phyloP scores from a whole-genome alignment of 1,140 invertebrate species.

The Drosophila gunungcola region DNA sequence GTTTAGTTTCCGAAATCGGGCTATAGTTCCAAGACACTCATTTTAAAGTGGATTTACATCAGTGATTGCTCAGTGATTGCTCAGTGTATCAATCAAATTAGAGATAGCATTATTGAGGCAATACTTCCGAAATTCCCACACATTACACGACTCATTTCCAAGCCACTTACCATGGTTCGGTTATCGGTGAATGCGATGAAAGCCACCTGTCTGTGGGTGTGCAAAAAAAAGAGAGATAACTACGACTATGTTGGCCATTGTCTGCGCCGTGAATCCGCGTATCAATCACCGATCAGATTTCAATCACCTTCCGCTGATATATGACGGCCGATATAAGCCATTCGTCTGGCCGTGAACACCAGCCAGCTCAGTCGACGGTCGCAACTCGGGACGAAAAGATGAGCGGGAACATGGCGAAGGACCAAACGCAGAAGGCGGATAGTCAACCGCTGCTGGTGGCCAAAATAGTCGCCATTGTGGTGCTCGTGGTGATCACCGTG shows the following conservation, averaged over 20 bases:
- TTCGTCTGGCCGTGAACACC: slow-evolving; percentile 6
- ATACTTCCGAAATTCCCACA: background rate
- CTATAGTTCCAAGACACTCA: too few relatives aligned
- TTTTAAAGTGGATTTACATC: background rate
- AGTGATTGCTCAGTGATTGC: background rate
- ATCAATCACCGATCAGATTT: slow-evolving; percentile 59
- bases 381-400: slow-evolving; percentile 38
- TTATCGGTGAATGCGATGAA: slow-evolving; percentile 7
- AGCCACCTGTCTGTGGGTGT: slow-evolving; percentile 24
- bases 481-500: slow-evolving; percentile 89
- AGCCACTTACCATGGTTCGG: background rate
- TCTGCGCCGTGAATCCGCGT: slow-evolving; percentile 32
- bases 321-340: slow-evolving; percentile 36
- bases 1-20: background rate
- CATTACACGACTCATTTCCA: background rate
- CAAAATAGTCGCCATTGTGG: slow-evolving; percentile 90
- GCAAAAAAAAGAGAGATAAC: slow-evolving; percentile 16
- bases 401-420: slow-evolving; percentile 14
- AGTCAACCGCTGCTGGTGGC: slow-evolving; percentile 86
- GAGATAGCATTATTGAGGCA: background rate
- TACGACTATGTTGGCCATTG: background rate
- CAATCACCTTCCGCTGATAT: slow-evolving; percentile 38
- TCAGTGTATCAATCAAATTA: background rate
- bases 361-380: slow-evolving; percentile 32
- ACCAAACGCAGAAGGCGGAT: slow-evolving; percentile 12